phyloP scores from a whole-genome alignment of 1,140 invertebrate species.

The Drosophila repletoides region DNA sequence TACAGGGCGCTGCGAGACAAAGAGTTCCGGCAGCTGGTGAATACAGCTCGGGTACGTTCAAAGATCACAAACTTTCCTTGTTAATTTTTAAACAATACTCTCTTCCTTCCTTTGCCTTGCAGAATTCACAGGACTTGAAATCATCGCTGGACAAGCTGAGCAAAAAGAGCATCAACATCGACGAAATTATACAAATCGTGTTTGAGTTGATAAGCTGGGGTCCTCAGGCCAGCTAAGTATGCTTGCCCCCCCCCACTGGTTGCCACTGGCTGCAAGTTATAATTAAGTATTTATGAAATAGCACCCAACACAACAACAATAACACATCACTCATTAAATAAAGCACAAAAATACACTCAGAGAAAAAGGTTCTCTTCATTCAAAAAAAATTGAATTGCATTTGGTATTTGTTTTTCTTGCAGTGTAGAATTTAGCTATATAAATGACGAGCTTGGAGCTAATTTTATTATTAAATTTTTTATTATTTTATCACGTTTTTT shows the following conservation, averaged over 20 bases:
- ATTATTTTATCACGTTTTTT: no score
- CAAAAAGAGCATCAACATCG: slow-evolving; percentile 51
- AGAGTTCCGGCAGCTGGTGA: slow-evolving; percentile 55
- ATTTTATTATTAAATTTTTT: no score
- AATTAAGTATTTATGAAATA: slow-evolving; percentile 46
- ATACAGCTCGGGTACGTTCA: slow-evolving; percentile 46
- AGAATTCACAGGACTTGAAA: slow-evolving; percentile 41
- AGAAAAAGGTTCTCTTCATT: neutral
- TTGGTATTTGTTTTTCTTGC: no score
- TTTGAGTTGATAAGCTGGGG: slow-evolving; percentile 68
- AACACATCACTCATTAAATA: slow-evolving; percentile 35
- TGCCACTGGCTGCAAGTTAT: slow-evolving; percentile 21
- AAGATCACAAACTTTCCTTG: no score
- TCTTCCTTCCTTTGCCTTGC: neutral
- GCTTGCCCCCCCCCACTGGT: neutral
- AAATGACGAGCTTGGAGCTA: no score
- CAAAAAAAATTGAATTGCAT: no score
- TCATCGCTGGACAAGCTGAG: slow-evolving; percentile 13
- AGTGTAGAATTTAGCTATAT: no score
- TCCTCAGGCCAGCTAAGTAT: slow-evolving; percentile 17
- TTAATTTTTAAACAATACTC: neutral
- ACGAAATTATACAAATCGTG: slow-evolving; percentile 55
- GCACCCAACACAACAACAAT: neutral
- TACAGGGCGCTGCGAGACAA: slow-evolving; percentile 46
- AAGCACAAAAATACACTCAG: neutral